Base-by-base conservation (phyloP, 2,888 invertebrate genomes). In the Tineola bisselliella region DNA sequence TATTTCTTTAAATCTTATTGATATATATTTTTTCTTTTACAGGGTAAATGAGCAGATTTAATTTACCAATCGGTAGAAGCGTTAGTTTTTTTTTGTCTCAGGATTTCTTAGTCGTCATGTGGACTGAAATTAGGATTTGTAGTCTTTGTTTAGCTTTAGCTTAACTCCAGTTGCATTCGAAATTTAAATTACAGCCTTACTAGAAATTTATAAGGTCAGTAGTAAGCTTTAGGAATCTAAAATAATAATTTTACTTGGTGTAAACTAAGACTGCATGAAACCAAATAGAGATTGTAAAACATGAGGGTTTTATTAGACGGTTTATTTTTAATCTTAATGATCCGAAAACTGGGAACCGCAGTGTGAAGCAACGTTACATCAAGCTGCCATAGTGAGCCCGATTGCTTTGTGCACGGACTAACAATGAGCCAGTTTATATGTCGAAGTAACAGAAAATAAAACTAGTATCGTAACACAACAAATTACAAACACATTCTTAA, bases 61-160 rank as follows among this genome's bases (percentile, higher is more conserved):
- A 10, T 15, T 12, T 48, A 48, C 15, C 48, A 15, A 15, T n/a
- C n/a, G 48, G 48, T 48, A 48, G 17, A n/a, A 17, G 15, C 8
- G n/a, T 48, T 38, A 48, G 48, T 15, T 38, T 3, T 38, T 38
- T 1, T 12, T 12, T 38, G 2, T 38, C n/a, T 38, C 31, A 5
- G 44, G n/a, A n/a, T 13, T 48, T 48, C 48, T 54, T 54, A 54
- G 54, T 54, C n/a, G 54, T 54, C 54, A 19, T 12, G 54, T 54
- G 54, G 54, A 54, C 54, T 54, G 54, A 54, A 25, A 25, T 19
- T 54, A 54, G 54, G 4, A 54, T 8, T n/a, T 54, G 54, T 54
- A 54, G 54, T 54, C 54, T 17, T 12, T 54, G 2, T 48, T 54
- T 25, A 25, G 54, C 54, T 25, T 48, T 15, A 48, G 48, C 48